Evolutionary conservation across 2,888 invertebrate species (phyloP), one percentile per base, ranked within the genome.

Genomic region (Cacoxenus indagator): DNA sequence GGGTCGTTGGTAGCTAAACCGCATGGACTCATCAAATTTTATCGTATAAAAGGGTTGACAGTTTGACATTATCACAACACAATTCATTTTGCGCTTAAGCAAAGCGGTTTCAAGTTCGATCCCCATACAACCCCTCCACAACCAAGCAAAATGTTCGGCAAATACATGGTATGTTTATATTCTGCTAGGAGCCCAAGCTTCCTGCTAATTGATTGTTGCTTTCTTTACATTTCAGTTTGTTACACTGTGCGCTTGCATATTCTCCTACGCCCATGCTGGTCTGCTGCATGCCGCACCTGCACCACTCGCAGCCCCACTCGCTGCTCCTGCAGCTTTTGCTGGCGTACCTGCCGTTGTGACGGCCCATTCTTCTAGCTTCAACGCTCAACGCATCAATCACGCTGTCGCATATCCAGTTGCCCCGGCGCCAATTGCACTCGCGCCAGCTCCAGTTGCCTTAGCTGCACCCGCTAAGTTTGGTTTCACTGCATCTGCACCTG

Each of bases 291-390:
- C 76, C 22, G 76, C 9, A 91, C 92, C 80, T 45, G 75, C 72
- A 45, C 24, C 88, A 88, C 19, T 55, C 17, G 82, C 84, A 69
- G 78, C 81, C 45, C 75, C 87, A 22, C 31, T 72, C 3, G 83
- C 87, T 22, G 77, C 92, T 3, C 90, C 91, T 65, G 90, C 91
- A 68, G 89, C 92, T 0, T 91, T 92, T 1, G 92, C 93, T 87
- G 61, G 72, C 22, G 64, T 80, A 17, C 78, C 87, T 75, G 87
- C 87, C 31, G 78, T 86, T 37, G 89, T 93, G 3, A 92, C 93
- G 0, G 93, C 94, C 2, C 93, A 93, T 77, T 94, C 94, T 65
- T 91, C 91, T 76, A 93, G 93, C 14, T 94, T 93, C 88, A 93
- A 93, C 70, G 93, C 93, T 0, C 94, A 93, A 78, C 89, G 92